Evolutionary conservation across 2,113 vertebrate species (phyloP).

Genomic region (Gnathonemus longibarbis): DNA sequence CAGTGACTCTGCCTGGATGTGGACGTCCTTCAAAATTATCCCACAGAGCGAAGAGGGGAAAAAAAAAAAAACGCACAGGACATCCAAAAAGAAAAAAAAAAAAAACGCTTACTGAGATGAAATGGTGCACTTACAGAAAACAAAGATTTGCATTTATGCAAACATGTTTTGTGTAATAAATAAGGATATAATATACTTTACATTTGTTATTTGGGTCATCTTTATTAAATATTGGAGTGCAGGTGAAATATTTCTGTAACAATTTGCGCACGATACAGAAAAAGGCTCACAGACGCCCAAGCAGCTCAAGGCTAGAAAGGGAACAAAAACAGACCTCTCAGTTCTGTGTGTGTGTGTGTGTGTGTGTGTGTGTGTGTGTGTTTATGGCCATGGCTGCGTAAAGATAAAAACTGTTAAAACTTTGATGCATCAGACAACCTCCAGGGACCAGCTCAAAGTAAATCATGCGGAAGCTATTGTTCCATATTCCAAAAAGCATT

Average conservation of each 20-base stretch:
- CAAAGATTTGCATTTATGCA: background rate
- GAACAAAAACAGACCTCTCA: background rate
- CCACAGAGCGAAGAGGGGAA: background rate
- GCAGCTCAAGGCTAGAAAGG: background rate
- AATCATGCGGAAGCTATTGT: background rate
- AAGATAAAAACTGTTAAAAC: background rate
- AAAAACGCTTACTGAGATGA: background rate
- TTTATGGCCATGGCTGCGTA: background rate
- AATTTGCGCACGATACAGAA: background rate
- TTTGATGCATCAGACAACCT: background rate
- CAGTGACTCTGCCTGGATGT: background rate
- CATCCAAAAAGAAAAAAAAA: background rate
- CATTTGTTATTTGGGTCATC: background rate
- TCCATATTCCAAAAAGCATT: conserved; percentile 3
- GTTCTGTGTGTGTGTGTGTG: background rate
- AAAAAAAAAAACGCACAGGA: background rate
- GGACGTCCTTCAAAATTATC: background rate
- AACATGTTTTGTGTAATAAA: background rate
- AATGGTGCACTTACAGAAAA: background rate
- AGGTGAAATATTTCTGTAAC: background rate
- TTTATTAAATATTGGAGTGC: background rate
- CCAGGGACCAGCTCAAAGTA: background rate
- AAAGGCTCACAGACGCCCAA: background rate
- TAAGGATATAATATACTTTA: background rate
- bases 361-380: background rate